Conservation (phyloP, 2,888 invertebrate genomes). For the Athetis lepigone region DNA sequence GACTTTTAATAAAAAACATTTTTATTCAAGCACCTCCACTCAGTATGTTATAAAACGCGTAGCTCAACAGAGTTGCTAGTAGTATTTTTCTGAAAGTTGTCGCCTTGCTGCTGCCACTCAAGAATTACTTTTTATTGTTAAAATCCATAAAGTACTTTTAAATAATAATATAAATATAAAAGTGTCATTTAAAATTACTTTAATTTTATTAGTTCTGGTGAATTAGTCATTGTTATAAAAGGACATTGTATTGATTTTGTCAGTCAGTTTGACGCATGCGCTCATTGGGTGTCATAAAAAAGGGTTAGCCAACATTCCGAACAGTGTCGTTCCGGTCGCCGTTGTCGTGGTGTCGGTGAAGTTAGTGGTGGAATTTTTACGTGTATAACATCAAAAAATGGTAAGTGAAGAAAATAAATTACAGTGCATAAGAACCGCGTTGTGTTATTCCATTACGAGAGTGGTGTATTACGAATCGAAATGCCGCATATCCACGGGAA, state of each 20-base stretch:
- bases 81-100: slow-evolving; percentile 76
- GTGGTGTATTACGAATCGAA: slow-evolving; percentile 68
- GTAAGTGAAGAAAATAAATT: slow-evolving; percentile 87
- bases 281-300: slow-evolving; percentile 84
- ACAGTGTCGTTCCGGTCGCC: slow-evolving; percentile 90
- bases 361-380: slow-evolving; percentile 89
- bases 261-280: slow-evolving; percentile 88
- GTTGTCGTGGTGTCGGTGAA: slow-evolving; percentile 89
- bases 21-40: slow-evolving; percentile 55
- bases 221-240: slow-evolving; percentile 58
- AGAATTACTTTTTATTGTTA: neutral
- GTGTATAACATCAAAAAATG: slow-evolving; percentile 90
- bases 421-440: slow-evolving; percentile 78
- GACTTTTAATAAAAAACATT: slow-evolving; percentile 65
- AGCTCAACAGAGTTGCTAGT: slow-evolving; percentile 71
- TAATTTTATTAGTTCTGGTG: slow-evolving; percentile 1
- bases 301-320: slow-evolving; percentile 86
- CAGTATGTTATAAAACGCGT: slow-evolving; percentile 65
- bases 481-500: slow-evolving; percentile 78
- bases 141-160: neutral
- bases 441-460: slow-evolving; percentile 74
- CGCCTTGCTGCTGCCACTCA: slow-evolving; percentile 62
- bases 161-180: slow-evolving; percentile 13
- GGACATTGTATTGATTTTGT: slow-evolving; percentile 76
- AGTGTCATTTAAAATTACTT: slow-evolving; percentile 16